Conservation (phyloP, 2,888 invertebrate species). For the Caenorhabditis sinica region DNA sequence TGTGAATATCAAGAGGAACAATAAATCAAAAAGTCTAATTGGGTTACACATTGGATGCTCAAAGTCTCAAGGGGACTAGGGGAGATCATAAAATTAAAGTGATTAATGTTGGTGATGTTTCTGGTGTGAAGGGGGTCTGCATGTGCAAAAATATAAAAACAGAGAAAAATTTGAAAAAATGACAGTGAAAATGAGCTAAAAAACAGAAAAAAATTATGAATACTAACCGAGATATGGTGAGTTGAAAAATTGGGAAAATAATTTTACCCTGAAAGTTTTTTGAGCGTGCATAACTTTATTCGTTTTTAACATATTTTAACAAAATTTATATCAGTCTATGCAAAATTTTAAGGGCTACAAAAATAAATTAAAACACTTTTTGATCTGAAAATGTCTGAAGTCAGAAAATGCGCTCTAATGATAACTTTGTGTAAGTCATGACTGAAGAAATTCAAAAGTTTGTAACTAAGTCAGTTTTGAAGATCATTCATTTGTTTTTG, state of each 20-base stretch:
- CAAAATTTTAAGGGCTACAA: neutral
- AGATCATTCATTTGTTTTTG: too few relatives aligned
- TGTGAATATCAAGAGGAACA: neutral
- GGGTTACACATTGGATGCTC: neutral
- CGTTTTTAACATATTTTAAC: neutral
- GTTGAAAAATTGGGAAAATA: neutral
- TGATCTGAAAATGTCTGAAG: neutral
- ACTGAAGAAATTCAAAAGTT: too few relatives aligned
- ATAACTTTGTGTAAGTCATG: too few relatives aligned
- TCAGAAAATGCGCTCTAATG: neutral
- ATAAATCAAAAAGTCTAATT: constrained; percentile 31
- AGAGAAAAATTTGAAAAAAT: neutral
- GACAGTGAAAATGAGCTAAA: neutral
- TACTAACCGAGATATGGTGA: neutral
- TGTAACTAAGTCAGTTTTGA: too few relatives aligned
- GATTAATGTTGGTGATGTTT: constrained; percentile 26
- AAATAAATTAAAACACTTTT: neutral
- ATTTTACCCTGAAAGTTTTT: too few relatives aligned
- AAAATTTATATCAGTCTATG: neutral
- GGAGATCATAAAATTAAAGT: constrained; percentile 16
- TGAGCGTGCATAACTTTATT: neutral
- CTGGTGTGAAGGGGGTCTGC: neutral
- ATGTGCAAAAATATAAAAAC: neutral
- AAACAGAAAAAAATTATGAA: neutral
- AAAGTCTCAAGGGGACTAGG: neutral